phyloP scores from a whole-genome alignment of 2,888 invertebrate species.

The Dicycla oo region DNA sequence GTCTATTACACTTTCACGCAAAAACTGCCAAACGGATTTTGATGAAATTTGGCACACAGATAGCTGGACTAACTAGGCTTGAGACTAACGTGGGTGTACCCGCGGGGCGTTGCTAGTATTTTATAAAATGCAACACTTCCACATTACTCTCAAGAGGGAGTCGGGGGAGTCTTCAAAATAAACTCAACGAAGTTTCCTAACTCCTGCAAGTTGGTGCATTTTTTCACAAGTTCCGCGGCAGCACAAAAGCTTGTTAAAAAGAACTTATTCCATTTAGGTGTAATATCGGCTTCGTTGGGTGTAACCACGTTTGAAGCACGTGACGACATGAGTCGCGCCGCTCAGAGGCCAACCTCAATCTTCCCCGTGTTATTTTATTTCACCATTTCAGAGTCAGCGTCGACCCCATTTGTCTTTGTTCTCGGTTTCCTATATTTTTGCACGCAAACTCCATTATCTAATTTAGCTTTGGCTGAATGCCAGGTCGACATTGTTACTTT shows the following conservation, averaged over 20 bases:
- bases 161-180: slow-evolving; percentile 63
- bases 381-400: slow-evolving; percentile 85
- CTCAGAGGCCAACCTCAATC: slow-evolving; percentile 78
- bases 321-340: slow-evolving; percentile 72
- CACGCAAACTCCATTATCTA: slow-evolving; percentile 91
- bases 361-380: slow-evolving; percentile 87
- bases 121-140: slow-evolving; percentile 58
- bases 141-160: slow-evolving; percentile 55
- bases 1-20: no score
- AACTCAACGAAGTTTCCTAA: slow-evolving; percentile 59
- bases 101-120: no score
- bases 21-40: no score
- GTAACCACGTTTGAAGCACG: slow-evolving; percentile 73
- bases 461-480: slow-evolving; percentile 90
- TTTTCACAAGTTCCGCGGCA: slow-evolving; percentile 57
- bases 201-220: slow-evolving; percentile 62
- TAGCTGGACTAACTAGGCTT: no score
- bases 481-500: slow-evolving; percentile 88
- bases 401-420: slow-evolving; percentile 90
- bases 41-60: no score
- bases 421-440: slow-evolving; percentile 90
- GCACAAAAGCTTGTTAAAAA: slow-evolving; percentile 63
- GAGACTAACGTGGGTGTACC: no score
- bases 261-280: slow-evolving; percentile 67
- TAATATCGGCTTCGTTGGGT: slow-evolving; percentile 69